Conservation (phyloP, 2,888 invertebrate species). For the Abrostola tripartita region DNA sequence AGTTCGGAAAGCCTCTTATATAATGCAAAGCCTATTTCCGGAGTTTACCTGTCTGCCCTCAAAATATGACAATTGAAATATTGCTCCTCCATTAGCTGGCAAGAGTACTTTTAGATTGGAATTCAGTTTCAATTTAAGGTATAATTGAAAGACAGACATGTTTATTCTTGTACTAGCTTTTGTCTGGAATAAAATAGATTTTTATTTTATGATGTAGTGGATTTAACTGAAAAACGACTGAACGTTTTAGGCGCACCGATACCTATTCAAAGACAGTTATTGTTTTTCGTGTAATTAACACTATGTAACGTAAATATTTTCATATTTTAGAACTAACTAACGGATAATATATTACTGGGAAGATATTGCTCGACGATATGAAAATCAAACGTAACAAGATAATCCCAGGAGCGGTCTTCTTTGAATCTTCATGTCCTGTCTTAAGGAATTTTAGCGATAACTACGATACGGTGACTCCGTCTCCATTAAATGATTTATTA, state of each 20-base stretch:
- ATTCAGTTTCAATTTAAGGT: constrained; percentile 37
- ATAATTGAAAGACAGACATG: constrained; percentile 36
- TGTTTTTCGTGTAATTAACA: too few species aligned
- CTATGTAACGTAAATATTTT: too few species aligned
- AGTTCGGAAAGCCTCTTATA: constrained; percentile 71
- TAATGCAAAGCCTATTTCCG: constrained; percentile 79
- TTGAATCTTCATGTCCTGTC: too few species aligned
- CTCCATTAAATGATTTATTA: constrained; percentile 59
- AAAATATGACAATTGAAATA: constrained; percentile 72
- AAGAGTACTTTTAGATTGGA: constrained; percentile 60
- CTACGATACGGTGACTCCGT: constrained; percentile 32
- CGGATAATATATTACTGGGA: too few species aligned
- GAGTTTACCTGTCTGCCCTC: constrained; percentile 65
- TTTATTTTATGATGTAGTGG: constrained; percentile 14
- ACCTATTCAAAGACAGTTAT: too few species aligned
- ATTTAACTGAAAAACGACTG: constrained; percentile 5
- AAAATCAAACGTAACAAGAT: too few species aligned
- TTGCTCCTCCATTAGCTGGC: constrained; percentile 61
- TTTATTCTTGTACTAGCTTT: constrained; percentile 37
- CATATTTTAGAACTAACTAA: too few species aligned
- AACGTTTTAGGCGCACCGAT: too few species aligned
- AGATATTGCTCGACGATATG: too few species aligned
- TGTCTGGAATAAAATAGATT: constrained; percentile 13
- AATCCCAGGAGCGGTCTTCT: too few species aligned
- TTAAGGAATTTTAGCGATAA: constrained; percentile 15